phyloP scores from a whole-genome alignment of 1,140 invertebrate genomes.

The Penaeus indicus region DNA sequence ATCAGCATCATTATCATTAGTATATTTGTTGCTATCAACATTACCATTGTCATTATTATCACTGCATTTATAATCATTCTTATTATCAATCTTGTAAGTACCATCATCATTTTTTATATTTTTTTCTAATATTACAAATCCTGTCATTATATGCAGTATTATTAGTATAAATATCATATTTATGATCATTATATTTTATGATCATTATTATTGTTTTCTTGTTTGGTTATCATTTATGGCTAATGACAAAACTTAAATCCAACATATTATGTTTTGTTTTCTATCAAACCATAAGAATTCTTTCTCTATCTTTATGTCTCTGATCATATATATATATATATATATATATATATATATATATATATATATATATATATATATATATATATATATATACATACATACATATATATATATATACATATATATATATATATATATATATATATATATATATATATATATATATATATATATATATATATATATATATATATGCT shows the following conservation, averaged over 20 bases:
- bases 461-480: neutral
- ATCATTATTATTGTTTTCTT: too few species aligned
- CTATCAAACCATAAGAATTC: neutral
- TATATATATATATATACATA: constrained; percentile 22
- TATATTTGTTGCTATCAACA: too few species aligned
- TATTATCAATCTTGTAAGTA: too few species aligned
- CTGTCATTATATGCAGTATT: too few species aligned
- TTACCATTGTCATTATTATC: too few species aligned
- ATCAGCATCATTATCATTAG: too few species aligned
- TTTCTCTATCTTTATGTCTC: constrained; percentile 2
- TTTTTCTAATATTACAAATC: too few species aligned
- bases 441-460: constrained; percentile 18
- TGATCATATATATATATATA: constrained; percentile 11
- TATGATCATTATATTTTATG: too few species aligned
- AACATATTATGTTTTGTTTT: neutral
- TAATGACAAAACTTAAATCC: neutral
- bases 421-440: constrained; percentile 22
- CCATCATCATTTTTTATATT: too few species aligned
- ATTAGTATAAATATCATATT: too few species aligned
- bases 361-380: constrained; percentile 1
- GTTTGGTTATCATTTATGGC: too few species aligned
- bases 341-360: constrained; percentile 23
- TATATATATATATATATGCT: constrained; percentile 18
- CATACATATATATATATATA: neutral
- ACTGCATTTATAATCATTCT: too few species aligned